Percentiles rank a stretch among this genome's conserved stretches.
Conservation (phyloP, 2,113 vertebrate species). For the Trachemys scripta region DNA sequence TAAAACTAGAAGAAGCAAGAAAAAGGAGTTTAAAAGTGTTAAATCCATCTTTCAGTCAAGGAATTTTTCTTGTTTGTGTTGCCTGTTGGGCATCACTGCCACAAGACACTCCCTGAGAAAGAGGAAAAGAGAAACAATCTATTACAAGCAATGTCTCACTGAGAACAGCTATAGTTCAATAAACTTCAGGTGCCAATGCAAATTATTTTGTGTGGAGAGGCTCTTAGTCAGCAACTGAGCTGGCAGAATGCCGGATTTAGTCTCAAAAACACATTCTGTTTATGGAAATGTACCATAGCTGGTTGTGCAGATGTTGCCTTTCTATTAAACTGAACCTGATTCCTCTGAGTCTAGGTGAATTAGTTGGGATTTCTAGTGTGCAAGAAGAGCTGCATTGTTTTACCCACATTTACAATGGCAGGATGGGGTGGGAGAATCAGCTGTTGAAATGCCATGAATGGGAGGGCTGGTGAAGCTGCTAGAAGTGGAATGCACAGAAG, state of each 20-base stretch:
- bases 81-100: neutral
- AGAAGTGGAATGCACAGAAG: neutral
- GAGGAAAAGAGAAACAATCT: neutral
- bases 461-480: neutral
- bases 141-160: neutral
- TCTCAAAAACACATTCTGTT: neutral
- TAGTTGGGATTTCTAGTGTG: neutral
- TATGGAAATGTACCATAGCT: neutral
- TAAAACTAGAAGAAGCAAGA: neutral
- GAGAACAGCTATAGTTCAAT: neutral
- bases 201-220: neutral
- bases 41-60: neutral
- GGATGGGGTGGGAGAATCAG: rapidly evolving
- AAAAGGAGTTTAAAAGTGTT: neutral
- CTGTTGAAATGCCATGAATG: neutral
- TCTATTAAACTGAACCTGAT: rapidly evolving
- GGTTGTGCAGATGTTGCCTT: neutral
- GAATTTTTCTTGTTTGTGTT: neutral
- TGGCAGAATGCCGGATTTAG: neutral
- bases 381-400: neutral
- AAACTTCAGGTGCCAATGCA: neutral
- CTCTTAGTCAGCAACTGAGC: neutral
- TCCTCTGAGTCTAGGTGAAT: neutral
- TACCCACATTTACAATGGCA: neutral
- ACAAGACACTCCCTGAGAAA: neutral